Percentiles rank a stretch among this genome's conserved stretches.
Conservation (phyloP, 2,888 invertebrate genomes). For the Polia nebulosa region DNA sequence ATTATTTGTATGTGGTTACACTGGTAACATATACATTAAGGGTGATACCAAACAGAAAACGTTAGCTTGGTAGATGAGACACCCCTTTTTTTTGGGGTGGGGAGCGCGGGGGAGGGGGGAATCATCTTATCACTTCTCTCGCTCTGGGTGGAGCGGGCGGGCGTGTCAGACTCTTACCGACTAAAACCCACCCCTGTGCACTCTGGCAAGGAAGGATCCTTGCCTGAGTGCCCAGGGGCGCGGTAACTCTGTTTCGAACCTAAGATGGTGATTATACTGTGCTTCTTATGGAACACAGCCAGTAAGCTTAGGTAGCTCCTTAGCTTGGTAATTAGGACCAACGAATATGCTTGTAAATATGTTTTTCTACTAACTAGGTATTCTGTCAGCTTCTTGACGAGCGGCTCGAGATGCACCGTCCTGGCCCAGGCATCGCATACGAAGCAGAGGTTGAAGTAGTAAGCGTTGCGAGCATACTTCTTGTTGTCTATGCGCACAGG, state of each 20-base stretch:
- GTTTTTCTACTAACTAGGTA: constrained; percentile 92
- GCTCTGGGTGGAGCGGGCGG: too few relatives aligned
- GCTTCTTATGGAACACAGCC: background rate
- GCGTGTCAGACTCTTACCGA: too few relatives aligned
- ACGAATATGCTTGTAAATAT: background rate
- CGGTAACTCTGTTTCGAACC: too few relatives aligned
- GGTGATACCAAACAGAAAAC: background rate
- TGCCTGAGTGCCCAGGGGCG: too few relatives aligned
- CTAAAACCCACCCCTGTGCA: too few relatives aligned
- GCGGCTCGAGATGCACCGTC: constrained; percentile 95
- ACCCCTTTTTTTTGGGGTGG: too few relatives aligned
- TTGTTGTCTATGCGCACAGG: constrained; percentile 95
- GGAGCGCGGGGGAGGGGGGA: too few relatives aligned
- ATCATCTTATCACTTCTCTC: too few relatives aligned
- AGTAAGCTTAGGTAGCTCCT: background rate
- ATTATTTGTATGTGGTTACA: background rate
- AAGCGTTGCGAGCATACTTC: constrained; percentile 95
- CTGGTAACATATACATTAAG: background rate
- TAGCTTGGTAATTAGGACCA: background rate
- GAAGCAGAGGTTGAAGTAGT: constrained; percentile 96
- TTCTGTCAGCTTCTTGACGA: constrained; percentile 95
- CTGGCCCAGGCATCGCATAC: constrained; percentile 95
- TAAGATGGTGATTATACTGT: background rate
- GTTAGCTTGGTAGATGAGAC: too few relatives aligned
- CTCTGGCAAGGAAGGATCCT: too few relatives aligned